phyloP scores from a whole-genome alignment of 2,113 vertebrate genomes.

The Rhinogobius similis region DNA sequence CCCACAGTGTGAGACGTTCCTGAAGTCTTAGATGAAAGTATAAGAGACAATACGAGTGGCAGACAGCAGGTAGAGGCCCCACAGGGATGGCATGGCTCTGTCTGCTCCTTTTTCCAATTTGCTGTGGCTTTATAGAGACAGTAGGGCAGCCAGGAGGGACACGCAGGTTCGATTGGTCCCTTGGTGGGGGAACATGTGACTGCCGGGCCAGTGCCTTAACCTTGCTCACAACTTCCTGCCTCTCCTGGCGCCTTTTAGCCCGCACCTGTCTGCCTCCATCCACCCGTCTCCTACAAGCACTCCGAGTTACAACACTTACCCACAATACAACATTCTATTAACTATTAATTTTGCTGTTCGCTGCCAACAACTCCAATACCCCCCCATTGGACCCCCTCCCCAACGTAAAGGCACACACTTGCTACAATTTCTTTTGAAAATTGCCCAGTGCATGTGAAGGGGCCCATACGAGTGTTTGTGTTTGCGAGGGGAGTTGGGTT shows the following conservation, averaged over 20 bases:
- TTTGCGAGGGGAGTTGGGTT: constrained; percentile 62
- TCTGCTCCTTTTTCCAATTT: constrained; percentile 50
- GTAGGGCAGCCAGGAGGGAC: constrained; percentile 65
- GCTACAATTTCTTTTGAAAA: constrained; percentile 71
- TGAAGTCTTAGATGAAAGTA: constrained; percentile 55
- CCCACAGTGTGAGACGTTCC: constrained; percentile 55
- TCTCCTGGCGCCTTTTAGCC: constrained; percentile 38
- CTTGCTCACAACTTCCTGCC: constrained; percentile 22
- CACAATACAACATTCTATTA: constrained; percentile 66
- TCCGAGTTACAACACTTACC: constrained; percentile 60
- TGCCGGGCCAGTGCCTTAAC: constrained; percentile 59
- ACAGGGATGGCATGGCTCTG: constrained; percentile 59
- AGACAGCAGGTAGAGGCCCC: constrained; percentile 63
- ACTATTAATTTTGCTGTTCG: constrained; percentile 72
- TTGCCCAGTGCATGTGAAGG: constrained; percentile 60
- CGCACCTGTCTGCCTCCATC: constrained; percentile 44
- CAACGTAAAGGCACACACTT: constrained; percentile 44
- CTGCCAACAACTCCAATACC: constrained; percentile 34
- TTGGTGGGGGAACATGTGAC: constrained; percentile 65
- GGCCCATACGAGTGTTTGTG: constrained; percentile 64
- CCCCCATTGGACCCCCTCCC: constrained; percentile 38
- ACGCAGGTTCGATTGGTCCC: constrained; percentile 64
- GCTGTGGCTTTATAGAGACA: constrained; percentile 56
- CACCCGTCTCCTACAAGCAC: constrained; percentile 53
- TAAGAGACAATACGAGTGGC: constrained; percentile 46